Evolutionary conservation across 2,113 vertebrate species (phyloP), one percentile per base, ranked within the genome.

Genomic region (Nibea albiflora): DNA sequence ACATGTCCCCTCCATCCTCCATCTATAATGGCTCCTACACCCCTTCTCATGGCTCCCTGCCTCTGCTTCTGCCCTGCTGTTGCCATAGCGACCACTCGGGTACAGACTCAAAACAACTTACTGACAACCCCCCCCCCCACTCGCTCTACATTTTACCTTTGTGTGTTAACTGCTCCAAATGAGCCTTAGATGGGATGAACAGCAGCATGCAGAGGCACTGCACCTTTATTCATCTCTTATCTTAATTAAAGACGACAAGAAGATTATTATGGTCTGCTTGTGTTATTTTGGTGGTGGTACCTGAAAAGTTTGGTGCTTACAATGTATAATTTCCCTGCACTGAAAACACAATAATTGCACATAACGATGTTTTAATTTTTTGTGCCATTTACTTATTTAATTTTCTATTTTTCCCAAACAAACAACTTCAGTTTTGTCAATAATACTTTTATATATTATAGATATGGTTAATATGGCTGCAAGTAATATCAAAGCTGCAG

Each of bases 71-170:
- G 79, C 74, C 79, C 83, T 74, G 76, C 88, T 90, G 92, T 93
- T 93, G 87, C 91, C 87, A 92, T 93, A 90, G 87, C 79, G 75
- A 93, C 92, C 73, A 65, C 73, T 73, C 56, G 47, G 64, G 58
- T 83, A 84, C 78, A 87, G 85, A 91, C 76, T 86, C 89, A 87
- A 84, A 90, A 89, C 90, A 93, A 90, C 78, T 89, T 90, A 70
- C 78, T 78, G 85, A 75, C 65, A 63, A 71, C 24, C 24, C 24
- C 24, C 24, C 24, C 24, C 24, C 24, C 24, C 76, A 68, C 28
- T 7, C 8, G 7, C 31, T 31, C 65, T 50, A 80, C 28, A 63
- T 86, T 76, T 81, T 80, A 87, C 70, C 83, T 80, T 79, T 60
- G 66, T 58, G 67, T 80, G 69, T 78, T 78, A 84, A 61, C 69